A percentile compares a stretch with the other conserved stretches of the same genome.
Conservation (phyloP, 1,140 invertebrate species). For the Bombus soroeensis region DNA sequence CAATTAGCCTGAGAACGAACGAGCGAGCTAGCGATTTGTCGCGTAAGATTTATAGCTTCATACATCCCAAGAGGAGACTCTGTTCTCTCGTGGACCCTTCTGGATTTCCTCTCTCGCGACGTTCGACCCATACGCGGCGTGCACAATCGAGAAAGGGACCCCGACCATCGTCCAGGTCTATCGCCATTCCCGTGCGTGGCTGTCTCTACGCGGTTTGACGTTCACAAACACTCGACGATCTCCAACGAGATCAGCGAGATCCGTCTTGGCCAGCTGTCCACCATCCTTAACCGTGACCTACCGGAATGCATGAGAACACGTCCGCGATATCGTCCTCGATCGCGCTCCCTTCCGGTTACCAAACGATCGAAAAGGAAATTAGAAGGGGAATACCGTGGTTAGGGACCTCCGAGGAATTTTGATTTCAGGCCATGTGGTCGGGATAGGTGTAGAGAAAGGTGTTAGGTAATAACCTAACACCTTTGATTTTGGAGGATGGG, state of each 20-base stretch:
- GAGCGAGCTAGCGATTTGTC: slow-evolving; percentile 72
- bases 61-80: slow-evolving; percentile 57
- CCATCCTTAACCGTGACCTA: slow-evolving; percentile 64
- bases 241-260: slow-evolving; percentile 65
- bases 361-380: neutral
- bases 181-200: slow-evolving; percentile 44
- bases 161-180: slow-evolving; percentile 29
- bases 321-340: slow-evolving; percentile 31
- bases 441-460: too few species aligned
- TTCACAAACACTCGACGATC: slow-evolving; percentile 40
- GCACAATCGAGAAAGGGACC: slow-evolving; percentile 47
- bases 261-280: slow-evolving; percentile 33
- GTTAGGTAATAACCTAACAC: neutral
- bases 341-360: slow-evolving; percentile 54
- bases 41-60: slow-evolving; percentile 75
- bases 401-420: neutral
- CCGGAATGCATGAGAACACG: slow-evolving; percentile 65
- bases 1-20: slow-evolving; percentile 75
- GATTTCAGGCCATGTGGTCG: too few species aligned
- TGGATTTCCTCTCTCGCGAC: slow-evolving; percentile 6
- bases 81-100: slow-evolving; percentile 7
- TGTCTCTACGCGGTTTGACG: slow-evolving; percentile 45
- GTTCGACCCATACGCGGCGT: slow-evolving; percentile 39
- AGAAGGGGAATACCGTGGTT: neutral
- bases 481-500: too few species aligned